Base-by-base conservation (phyloP, 2,888 invertebrate species). In the Phengaris alcon region DNA sequence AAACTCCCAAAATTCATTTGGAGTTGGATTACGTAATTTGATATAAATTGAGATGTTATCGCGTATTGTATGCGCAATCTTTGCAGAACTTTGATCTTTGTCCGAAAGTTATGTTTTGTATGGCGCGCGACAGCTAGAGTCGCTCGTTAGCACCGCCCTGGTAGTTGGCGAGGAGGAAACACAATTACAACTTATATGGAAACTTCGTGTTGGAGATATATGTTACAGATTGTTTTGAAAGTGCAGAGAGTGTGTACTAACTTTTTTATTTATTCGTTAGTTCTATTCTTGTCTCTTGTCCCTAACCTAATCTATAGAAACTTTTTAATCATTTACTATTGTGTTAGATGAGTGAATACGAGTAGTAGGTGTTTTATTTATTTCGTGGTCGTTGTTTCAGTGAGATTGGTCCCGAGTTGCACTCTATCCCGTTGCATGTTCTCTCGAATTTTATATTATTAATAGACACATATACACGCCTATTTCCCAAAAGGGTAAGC, bases 201-300 rank as follows among this genome's bases (percentile, higher is more conserved):
- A 59, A 59, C 10, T 59, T 59, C 59, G 59, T 9, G 22, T 59
- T 22, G 22, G 59, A 6, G 22, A 59, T 59, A 52, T 52, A 59
- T 59, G 22, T 59, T 59, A 59, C 59, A 22, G 59, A 59, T 35
- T 59, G 59, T 59, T 59, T 59, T 59, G 59, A 59, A 22, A 22
- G 59, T 59, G 59, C 22, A 59, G 59, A 22, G 22, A 59, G 59
- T 22, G 10, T 6, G n/a, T 15, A 57, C 4, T 59, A 59, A 59
- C 59, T 59, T 35, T 59, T 10, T 59, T 59, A 22, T 59, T 59
- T 59, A 59, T 59, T 22, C 59, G 59, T 59, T 59, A 59, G 22
- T 59, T 59, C 57, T 7, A n/a, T 59, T 59, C 57, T 35, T 35
- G 59, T 59, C 59, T 22, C 59, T 59, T 22, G 7, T n/a, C n/a